phyloP scores from a whole-genome alignment of 2,888 invertebrate species.

The Aphrophora alni region DNA sequence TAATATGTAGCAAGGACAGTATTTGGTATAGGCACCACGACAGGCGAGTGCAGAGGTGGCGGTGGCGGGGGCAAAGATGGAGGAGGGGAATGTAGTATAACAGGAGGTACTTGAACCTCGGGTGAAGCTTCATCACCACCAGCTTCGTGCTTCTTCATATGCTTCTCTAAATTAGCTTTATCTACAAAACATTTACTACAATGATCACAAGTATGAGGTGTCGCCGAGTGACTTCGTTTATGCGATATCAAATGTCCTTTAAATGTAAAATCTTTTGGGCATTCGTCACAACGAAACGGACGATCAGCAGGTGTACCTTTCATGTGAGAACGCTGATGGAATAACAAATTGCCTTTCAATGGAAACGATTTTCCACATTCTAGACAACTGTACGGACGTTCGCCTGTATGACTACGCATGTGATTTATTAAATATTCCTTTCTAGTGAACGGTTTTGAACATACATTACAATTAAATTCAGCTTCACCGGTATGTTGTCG shows the following conservation, averaged over 20 bases:
- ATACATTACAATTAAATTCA: slow-evolving; percentile 80
- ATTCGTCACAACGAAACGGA: slow-evolving; percentile 80
- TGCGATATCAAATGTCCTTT: slow-evolving; percentile 88
- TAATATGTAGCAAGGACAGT: slow-evolving; percentile 38
- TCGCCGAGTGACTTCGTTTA: slow-evolving; percentile 74
- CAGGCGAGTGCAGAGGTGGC: slow-evolving; percentile 36
- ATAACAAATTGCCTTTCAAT: slow-evolving; percentile 63
- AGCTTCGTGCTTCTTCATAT: slow-evolving; percentile 47
- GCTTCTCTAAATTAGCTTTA: slow-evolving; percentile 46
- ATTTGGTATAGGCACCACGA: slow-evolving; percentile 36
- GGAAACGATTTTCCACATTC: slow-evolving; percentile 57
- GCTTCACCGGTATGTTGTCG: slow-evolving; percentile 64
- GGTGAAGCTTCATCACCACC: slow-evolving; percentile 39
- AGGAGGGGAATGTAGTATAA: slow-evolving; percentile 45
- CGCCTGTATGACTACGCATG: slow-evolving; percentile 81
- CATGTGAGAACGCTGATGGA: slow-evolving; percentile 87
- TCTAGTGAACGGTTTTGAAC: slow-evolving; percentile 74
- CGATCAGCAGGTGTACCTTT: slow-evolving; percentile 71
- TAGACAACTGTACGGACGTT: slow-evolving; percentile 75
- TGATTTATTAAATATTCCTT: slow-evolving; percentile 78
- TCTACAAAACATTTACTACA: slow-evolving; percentile 47
- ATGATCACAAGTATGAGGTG: slow-evolving; percentile 44
- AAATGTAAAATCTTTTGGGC: slow-evolving; percentile 87
- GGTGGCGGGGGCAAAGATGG: slow-evolving; percentile 46
- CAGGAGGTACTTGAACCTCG: slow-evolving; percentile 38